Conservation (phyloP, 2,888 invertebrate species). For the Lysandra coridon region DNA sequence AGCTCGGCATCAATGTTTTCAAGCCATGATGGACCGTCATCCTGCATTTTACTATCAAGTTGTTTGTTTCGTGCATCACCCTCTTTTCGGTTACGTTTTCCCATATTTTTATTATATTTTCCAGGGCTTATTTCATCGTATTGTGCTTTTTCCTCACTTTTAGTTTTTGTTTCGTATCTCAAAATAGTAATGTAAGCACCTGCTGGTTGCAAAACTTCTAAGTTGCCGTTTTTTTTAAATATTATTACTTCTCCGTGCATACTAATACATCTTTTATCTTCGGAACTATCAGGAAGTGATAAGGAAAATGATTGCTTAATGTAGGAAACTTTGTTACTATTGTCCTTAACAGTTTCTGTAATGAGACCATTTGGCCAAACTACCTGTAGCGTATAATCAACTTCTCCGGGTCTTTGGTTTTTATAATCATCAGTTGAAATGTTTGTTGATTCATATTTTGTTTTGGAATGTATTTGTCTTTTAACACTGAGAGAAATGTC, state of each 20-base stretch:
- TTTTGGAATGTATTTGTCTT: slow-evolving; percentile 53
- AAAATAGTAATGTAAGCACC: slow-evolving; percentile 60
- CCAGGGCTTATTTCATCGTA: slow-evolving; percentile 49
- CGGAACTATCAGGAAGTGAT: slow-evolving; percentile 47
- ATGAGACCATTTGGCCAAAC: slow-evolving; percentile 73
- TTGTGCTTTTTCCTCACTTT: slow-evolving; percentile 44
- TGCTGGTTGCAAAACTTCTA: slow-evolving; percentile 62
- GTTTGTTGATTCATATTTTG: slow-evolving; percentile 39
- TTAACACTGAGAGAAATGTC: slow-evolving; percentile 61
- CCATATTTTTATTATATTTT: slow-evolving; percentile 57
- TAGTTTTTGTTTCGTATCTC: slow-evolving; percentile 53
- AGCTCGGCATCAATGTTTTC: slow-evolving; percentile 53
- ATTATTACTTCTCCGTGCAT: slow-evolving; percentile 68
- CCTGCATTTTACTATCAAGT: slow-evolving; percentile 52
- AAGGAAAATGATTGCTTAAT: slow-evolving; percentile 62
- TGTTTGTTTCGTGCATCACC: slow-evolving; percentile 51
- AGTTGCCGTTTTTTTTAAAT: slow-evolving; percentile 55
- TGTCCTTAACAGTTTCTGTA: slow-evolving; percentile 63
- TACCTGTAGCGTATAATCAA: slow-evolving; percentile 56
- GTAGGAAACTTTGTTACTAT: slow-evolving; percentile 61
- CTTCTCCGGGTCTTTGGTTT: slow-evolving; percentile 45
- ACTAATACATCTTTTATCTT: slow-evolving; percentile 67
- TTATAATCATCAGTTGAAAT: not conserved
- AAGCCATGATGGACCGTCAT: slow-evolving; percentile 45
- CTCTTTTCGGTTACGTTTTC: slow-evolving; percentile 50